Base-by-base conservation (phyloP, 1,140 invertebrate species). In the Calephelis virginiensis region DNA sequence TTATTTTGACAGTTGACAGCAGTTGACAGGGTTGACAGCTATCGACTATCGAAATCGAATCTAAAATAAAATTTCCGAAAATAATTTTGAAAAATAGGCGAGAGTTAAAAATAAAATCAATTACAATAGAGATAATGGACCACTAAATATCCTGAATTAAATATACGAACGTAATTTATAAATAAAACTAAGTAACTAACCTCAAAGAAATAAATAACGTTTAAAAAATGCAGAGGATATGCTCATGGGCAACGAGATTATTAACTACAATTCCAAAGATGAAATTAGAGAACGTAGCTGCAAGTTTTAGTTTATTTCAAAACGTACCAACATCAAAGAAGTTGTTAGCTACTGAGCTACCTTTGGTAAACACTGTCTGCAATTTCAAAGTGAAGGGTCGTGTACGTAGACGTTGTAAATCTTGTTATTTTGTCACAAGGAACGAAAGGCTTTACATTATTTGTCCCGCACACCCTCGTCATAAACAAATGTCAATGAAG, bases 401-500 rank as follows among this genome's bases (percentile, higher is more conserved):
- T 11, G 79, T 89, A 38, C 72, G 78, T 7, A 78, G 85, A 63
- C 85, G 96, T 43, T 97, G 96, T 78, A 95, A 94, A 83, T 94
- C 95, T 73, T 97, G 96, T 78, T 96, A 95, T 76, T 93, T 96
- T 80, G 93, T 96, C 11, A 89, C 92, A 49, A 88, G 94, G 64
- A 92, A 96, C 79, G 93, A 95, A 68, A 92, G 95, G 46, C 78
- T 94, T 70, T 96, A 94, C 87, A 93, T 96, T 56, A 93, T 95
- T 61, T 97, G 96, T 77, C 93, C 94, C 73, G 94, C 93, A 17
- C 93, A 95, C 82, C 94, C 94, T 47, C 90, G 96, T 63, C 96
- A 97, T 76, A 97, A 97, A 76, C 96, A 97, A 91, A 95, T 94
- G 93, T 85, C 93, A 38, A 95, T 94, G 86, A 92, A 93, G 63